These are phyloP conservation scores for Temnothorax nylanderi DNA, from an alignment of 1,140 invertebrate species.

Conservation along the genomic window DNA sequence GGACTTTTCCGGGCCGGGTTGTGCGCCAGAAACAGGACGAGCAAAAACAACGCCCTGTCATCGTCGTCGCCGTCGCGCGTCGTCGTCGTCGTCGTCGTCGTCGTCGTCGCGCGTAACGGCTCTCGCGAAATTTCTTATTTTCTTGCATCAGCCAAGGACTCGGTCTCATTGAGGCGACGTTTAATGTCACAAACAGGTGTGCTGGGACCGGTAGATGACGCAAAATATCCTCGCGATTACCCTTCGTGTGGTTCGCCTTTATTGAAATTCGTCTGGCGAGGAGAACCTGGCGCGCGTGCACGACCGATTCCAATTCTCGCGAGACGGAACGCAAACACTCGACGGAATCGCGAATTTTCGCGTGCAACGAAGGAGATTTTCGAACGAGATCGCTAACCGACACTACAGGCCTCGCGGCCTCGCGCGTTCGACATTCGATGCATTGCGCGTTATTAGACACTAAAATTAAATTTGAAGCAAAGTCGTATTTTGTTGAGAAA, in stretches of 20 bases:
- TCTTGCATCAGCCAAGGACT: slow-evolving; percentile 85
- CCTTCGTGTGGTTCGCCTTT: slow-evolving; percentile 36
- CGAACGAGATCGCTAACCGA: background rate
- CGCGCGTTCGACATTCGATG: background rate
- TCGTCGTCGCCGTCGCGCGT: background rate
- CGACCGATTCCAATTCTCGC: background rate
- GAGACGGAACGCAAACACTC: background rate
- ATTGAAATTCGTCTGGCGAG: slow-evolving; percentile 51
- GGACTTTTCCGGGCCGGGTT: background rate
- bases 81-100: background rate
- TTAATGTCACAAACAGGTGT: slow-evolving; percentile 78
- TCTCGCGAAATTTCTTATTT: slow-evolving; percentile 81
- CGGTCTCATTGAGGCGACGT: slow-evolving; percentile 71
- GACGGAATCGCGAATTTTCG: background rate
- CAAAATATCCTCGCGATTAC: slow-evolving; percentile 81
- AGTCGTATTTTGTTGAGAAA: background rate
- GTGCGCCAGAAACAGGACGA: slow-evolving; percentile 52
- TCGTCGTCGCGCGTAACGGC: background rate
- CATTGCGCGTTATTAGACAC: background rate
- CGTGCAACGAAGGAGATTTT: background rate
- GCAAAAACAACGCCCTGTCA: slow-evolving; percentile 27
- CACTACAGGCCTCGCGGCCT: no score
- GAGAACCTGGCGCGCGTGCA: background rate
- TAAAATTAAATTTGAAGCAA: background rate
- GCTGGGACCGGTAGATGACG: slow-evolving; percentile 83